Percentiles rank a stretch among this genome's conserved stretches.
These are phyloP conservation scores for Lytechinus pictus DNA, from an alignment of 35 echinoderm and acorn worm genomes.

Conservation along the genomic window DNA sequence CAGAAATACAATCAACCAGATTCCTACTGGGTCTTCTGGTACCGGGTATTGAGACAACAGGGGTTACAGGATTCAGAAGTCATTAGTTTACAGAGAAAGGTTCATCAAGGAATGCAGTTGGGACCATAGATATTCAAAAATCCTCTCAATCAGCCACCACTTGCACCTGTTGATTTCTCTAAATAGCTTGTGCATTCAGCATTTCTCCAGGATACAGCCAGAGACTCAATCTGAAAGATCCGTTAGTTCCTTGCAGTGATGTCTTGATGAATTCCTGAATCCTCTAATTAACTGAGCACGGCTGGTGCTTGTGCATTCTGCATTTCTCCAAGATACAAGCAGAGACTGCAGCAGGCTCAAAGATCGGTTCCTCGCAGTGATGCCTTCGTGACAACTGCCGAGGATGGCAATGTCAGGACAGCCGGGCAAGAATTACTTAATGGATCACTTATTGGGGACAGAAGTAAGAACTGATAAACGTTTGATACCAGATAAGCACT, in stretches of 20 bases:
- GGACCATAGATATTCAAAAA: no score
- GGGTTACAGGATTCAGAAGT: background rate
- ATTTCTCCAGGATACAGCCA: no score
- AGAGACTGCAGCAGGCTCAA: background rate
- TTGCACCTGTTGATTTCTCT: no score
- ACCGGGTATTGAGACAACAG: no score
- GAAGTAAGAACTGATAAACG: constrained; percentile 3
- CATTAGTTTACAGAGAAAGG: background rate
- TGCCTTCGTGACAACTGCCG: background rate
- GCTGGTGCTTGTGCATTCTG: background rate
- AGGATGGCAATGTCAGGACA: background rate
- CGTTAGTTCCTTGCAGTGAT: no score
- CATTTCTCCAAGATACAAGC: background rate
- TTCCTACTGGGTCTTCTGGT: no score
- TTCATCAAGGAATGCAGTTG: no score
- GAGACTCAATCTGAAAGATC: no score
- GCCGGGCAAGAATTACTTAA: background rate
- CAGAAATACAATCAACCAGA: no score
- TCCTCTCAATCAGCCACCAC: no score
- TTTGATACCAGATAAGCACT: constrained; percentile 3
- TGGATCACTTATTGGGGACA: constrained; percentile 1
- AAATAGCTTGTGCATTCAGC: no score
- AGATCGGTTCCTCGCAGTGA: background rate
- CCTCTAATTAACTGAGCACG: background rate
- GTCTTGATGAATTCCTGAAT: background rate